Conservation (phyloP, 2,113 vertebrate genomes). For the Petroica traversi region DNA sequence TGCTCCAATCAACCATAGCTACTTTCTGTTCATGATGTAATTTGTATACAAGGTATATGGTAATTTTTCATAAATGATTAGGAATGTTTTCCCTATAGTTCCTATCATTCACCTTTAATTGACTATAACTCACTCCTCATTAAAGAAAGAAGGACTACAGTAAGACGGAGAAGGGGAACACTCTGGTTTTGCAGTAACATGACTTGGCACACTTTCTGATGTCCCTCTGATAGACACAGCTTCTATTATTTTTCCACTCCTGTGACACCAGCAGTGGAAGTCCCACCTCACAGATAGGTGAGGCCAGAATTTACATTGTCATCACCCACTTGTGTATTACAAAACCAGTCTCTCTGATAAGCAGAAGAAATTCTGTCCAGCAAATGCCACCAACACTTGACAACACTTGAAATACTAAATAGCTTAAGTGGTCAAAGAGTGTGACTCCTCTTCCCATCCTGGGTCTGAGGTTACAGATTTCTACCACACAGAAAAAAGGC, state of each 20-base stretch:
- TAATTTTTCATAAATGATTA: conserved; percentile 89
- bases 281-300: not conserved
- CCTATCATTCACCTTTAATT: conserved; percentile 83
- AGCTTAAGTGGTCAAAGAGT: not conserved
- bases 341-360: not conserved
- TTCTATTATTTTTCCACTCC: not conserved
- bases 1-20: conserved; percentile 91
- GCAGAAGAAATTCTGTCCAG: not conserved
- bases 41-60: conserved; percentile 80
- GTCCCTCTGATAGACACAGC: not conserved
- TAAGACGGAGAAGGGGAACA: not conserved
- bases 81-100: conserved; percentile 76
- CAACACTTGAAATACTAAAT: not conserved
- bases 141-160: conserved; percentile 62
- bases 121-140: conserved; percentile 75
- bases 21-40: conserved; percentile 83
- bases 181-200: not conserved
- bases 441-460: not conserved
- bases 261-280: not conserved
- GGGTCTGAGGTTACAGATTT: not conserved
- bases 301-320: not conserved
- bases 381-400: not conserved
- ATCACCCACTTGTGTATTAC: not conserved
- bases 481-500: rapidly evolving
- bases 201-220: not conserved